Evolutionary conservation across 1,140 invertebrate genomes (phyloP), one percentile per base, ranked within the genome.

Genomic region (Brachionus calyciflorus): DNA sequence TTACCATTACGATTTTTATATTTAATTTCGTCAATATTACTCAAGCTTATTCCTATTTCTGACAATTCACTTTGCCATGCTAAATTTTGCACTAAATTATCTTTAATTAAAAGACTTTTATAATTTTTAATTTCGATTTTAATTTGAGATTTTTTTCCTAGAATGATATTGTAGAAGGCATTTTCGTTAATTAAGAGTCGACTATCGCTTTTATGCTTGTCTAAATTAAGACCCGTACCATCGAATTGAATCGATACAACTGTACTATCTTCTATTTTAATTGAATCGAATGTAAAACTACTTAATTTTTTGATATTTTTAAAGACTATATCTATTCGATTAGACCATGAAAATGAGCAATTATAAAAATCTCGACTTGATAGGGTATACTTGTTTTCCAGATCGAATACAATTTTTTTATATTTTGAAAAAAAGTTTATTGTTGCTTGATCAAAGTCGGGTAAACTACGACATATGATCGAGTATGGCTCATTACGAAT

Each of bases 391-490:
- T 44, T 41, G 44, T 65, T 65, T 65, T 65, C 60, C 19, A 65
- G 21, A 65, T 65, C 60, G 21, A 65, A 65, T 14, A 65, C 19
- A 2, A 65, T 65, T 65, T 65, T 65, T 65, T 65, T 65, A 28
- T 65, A 65, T 24, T 44, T 44, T 19, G 60, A 41, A 44, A 44
- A 44, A 65, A 65, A 24, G 12, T 37, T 41, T 9, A 65, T 41
- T 5, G 60, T 41, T 17, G 12, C 60, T 4, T 2, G 9, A 28
- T 65, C 26, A 28, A 41, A 65, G 19, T 46, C 19, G 1, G 60
- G 60, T 46, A 65, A 24, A 19, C 37, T 21, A 4, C 60, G 60
- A 24, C 60, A 65, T 14, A 26, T 41, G 26, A 65, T 24, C 3
- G 60, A 24, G 21, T 24, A 30, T 24, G 60, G 40, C 12, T 65